A percentile compares a stretch with the other conserved stretches of the same genome.
Conservation (phyloP, 2,888 invertebrate genomes). For the Iselma pallidipennis region DNA sequence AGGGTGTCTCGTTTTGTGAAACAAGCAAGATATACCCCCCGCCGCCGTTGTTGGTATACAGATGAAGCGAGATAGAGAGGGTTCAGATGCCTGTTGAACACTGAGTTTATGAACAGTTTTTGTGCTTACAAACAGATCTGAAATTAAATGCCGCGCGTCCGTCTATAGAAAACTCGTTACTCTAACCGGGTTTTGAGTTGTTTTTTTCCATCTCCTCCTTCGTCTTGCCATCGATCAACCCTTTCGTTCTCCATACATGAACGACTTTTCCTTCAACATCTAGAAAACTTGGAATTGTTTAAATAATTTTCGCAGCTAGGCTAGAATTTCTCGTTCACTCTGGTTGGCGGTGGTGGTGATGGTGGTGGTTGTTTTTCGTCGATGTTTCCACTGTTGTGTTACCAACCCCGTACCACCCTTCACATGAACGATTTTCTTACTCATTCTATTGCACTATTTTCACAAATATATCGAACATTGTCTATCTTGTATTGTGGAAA, state of each 20-base stretch:
- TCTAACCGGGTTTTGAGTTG: background rate
- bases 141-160: constrained; percentile 10
- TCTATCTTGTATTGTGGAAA: constrained; percentile 40
- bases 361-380: background rate
- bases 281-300: constrained; percentile 12
- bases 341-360: background rate
- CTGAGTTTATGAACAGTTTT: constrained; percentile 30
- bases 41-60: background rate
- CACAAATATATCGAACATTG: constrained; percentile 44
- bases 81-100: constrained; percentile 20
- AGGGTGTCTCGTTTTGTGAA: background rate
- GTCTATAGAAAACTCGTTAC: constrained; percentile 11
- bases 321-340: background rate
- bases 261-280: background rate
- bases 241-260: background rate
- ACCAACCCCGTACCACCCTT: constrained; percentile 4
- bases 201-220: background rate
- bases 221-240: constrained; percentile 1
- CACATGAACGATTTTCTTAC: constrained; percentile 35
- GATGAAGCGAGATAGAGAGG: background rate
- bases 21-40: background rate
- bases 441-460: constrained; percentile 35
- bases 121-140: constrained; percentile 9
- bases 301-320: constrained; percentile 18
- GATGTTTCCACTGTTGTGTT: constrained; percentile 18